These are phyloP conservation scores for Syngnathus floridae DNA, from an alignment of 2,113 vertebrate species.

Conservation along the genomic window DNA sequence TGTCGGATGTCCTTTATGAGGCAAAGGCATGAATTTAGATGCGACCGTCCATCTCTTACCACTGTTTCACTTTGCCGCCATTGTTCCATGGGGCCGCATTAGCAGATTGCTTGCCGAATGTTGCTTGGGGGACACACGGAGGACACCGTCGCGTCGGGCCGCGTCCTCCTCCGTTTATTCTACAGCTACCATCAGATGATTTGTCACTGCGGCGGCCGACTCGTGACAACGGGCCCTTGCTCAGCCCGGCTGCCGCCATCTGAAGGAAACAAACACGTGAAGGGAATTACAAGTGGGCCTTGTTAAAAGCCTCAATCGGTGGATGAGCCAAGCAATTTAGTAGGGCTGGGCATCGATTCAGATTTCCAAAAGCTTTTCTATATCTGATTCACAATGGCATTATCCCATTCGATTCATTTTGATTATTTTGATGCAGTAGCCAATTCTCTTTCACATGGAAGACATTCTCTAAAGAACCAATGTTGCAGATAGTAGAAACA, in stretches of 20 bases:
- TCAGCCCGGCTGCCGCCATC: conserved; percentile 21
- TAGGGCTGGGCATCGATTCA: no score
- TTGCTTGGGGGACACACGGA: conserved; percentile 19
- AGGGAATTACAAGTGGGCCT: background rate
- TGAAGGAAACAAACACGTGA: conserved; percentile 12
- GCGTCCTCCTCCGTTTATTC: conserved; percentile 40
- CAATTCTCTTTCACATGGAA: no score
- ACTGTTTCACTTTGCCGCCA: conserved; percentile 28
- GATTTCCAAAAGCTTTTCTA: no score
- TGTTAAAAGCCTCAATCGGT: background rate
- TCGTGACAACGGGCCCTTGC: conserved; percentile 31
- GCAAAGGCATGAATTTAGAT: conserved; percentile 23
- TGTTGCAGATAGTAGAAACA: no score
- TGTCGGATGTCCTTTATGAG: conserved; percentile 10
- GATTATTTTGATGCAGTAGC: no score
- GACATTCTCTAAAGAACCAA: no score
- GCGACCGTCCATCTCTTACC: conserved; percentile 18
- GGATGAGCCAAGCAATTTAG: background rate
- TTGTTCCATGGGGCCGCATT: conserved; percentile 45
- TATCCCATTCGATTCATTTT: no score
- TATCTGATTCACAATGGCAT: no score
- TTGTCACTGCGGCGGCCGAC: conserved; percentile 37
- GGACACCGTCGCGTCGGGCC: conserved; percentile 25
- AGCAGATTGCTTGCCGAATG: conserved; percentile 50
- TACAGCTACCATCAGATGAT: conserved; percentile 26